Evolutionary conservation across 2,113 vertebrate species (phyloP).

Genomic region (Galemys pyrenaicus): DNA sequence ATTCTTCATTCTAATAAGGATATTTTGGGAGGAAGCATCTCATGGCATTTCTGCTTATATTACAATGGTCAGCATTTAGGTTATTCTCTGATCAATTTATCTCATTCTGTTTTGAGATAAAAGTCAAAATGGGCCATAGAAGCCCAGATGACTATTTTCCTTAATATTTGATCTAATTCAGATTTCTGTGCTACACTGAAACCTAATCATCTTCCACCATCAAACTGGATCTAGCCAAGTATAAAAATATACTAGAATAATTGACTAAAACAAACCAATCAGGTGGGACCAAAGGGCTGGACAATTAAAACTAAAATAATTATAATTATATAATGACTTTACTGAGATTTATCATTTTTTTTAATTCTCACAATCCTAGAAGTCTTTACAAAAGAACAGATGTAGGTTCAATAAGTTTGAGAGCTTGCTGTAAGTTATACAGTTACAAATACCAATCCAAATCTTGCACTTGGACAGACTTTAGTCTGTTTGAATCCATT

Average conservation of each 20-base stretch:
- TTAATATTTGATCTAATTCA: neutral
- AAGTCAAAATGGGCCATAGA: neutral
- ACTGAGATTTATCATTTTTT: neutral
- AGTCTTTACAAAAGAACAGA: neutral
- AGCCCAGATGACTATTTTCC: neutral
- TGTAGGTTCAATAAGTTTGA: neutral
- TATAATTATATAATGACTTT: neutral
- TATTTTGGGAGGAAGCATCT: neutral
- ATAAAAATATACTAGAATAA: neutral
- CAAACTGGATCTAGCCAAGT: neutral
- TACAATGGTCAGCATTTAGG: neutral
- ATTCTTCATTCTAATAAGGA: neutral
- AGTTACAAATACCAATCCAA: neutral
- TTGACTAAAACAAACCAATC: neutral
- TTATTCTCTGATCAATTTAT: neutral
- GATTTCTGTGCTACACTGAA: neutral
- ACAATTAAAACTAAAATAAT: neutral
- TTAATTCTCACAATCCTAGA: neutral
- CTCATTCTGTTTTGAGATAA: neutral
- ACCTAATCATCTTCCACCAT: neutral
- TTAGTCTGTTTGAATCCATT: neutral
- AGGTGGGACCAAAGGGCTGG: neutral
- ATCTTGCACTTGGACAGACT: too few relatives aligned
- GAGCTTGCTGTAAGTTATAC: neutral
- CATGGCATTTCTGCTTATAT: neutral